These are phyloP conservation scores for Trigoniulus corallinus DNA, from an alignment of 1,140 invertebrate species.

Conservation along the genomic window DNA sequence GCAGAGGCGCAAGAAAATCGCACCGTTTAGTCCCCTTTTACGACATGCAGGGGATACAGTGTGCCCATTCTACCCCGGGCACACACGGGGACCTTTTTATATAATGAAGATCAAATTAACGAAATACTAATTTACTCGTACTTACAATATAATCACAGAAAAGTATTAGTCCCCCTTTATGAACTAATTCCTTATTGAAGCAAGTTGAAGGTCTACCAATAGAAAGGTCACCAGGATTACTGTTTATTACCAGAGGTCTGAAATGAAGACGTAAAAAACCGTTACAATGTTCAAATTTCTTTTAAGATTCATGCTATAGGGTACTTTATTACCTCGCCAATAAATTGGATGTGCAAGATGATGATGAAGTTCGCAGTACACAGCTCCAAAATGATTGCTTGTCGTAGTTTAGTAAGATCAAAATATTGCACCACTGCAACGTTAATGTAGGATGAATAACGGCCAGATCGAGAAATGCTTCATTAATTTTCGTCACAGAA, in stretches of 20 bases:
- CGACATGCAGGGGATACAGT: no score
- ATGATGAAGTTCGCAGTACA: conserved; percentile 27
- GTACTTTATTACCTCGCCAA: neutral
- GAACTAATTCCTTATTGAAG: conserved; percentile 36
- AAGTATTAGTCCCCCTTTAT: conserved; percentile 38
- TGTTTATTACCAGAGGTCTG: neutral
- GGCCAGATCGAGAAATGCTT: conserved; percentile 33
- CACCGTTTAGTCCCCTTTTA: no score
- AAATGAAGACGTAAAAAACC: neutral
- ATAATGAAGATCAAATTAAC: no score
- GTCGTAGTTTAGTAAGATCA: conserved; percentile 45
- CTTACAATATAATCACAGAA: conserved; percentile 52
- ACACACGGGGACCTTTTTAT: no score
- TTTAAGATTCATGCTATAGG: no score
- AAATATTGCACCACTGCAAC: conserved; percentile 50
- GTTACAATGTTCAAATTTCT: no score
- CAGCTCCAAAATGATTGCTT: conserved; percentile 40
- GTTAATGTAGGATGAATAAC: conserved; percentile 38
- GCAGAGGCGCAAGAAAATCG: no score
- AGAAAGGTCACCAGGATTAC: neutral
- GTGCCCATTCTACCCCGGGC: no score
- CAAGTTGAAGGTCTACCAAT: conserved; percentile 9
- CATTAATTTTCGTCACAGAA: conserved; percentile 32
- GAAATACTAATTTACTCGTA: conserved; percentile 14
- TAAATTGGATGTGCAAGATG: neutral